phyloP scores from a whole-genome alignment of 2,113 vertebrate species.

The Aptenodytes patagonicus region DNA sequence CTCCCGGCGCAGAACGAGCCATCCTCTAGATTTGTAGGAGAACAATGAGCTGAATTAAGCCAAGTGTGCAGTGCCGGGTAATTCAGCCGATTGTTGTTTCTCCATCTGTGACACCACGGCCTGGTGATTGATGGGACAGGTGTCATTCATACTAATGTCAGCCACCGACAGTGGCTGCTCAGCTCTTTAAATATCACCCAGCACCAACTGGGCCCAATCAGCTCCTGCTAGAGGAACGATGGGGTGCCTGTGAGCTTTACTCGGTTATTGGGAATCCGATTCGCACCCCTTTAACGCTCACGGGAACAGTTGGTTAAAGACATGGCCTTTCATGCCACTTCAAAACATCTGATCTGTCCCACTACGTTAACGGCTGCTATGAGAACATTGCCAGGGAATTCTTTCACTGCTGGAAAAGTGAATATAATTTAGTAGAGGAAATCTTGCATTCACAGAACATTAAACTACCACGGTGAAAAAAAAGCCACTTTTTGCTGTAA shows the following conservation, averaged over 20 bases:
- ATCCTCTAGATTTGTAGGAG: slow-evolving; percentile 59
- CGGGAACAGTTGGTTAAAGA: slow-evolving; percentile 4
- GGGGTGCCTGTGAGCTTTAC: neutral
- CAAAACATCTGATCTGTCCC: neutral
- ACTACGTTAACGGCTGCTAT: neutral
- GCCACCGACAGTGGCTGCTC: slow-evolving; percentile 42
- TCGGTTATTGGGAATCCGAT: neutral
- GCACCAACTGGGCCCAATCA: neutral
- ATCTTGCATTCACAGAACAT: neutral
- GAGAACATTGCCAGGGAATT: neutral
- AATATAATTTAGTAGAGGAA: neutral
- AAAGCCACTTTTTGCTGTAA: neutral
- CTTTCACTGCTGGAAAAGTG: neutral
- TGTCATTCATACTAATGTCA: slow-evolving; percentile 83
- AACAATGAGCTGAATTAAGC: slow-evolving; percentile 74
- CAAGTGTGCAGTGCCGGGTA: slow-evolving; percentile 65
- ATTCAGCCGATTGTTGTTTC: slow-evolving; percentile 81
- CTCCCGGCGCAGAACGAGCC: slow-evolving; percentile 51
- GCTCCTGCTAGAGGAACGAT: neutral
- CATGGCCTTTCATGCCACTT: slow-evolving; percentile 19
- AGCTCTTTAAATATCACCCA: neutral
- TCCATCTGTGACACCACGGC: slow-evolving; percentile 84
- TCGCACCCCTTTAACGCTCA: neutral
- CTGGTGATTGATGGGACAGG: slow-evolving; percentile 85
- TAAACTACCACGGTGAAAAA: neutral